These are phyloP conservation scores for Ctena decussata DNA, from an alignment of 2,888 invertebrate genomes.

Conservation along the genomic window DNA sequence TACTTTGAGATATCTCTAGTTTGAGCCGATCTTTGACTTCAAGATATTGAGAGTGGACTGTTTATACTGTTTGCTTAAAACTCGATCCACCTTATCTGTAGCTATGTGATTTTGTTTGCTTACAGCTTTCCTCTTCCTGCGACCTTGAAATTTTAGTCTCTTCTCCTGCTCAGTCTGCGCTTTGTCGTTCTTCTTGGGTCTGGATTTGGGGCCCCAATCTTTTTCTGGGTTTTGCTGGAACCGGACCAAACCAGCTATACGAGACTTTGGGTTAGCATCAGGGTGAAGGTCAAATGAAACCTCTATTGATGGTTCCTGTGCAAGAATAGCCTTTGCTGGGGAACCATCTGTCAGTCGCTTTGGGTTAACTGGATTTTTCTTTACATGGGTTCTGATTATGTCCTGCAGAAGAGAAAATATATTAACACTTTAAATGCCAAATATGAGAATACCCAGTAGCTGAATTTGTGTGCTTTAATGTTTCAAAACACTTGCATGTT, in stretches of 20 bases:
- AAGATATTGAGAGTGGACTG: no score
- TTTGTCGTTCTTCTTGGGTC: constrained; percentile 87
- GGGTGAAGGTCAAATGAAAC: constrained; percentile 88
- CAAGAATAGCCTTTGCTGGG: constrained; percentile 79
- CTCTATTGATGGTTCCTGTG: constrained; percentile 74
- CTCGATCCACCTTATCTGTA: no score
- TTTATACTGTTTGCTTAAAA: no score
- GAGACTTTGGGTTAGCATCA: constrained; percentile 94
- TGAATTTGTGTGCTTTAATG: no score
- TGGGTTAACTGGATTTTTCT: constrained; percentile 81
- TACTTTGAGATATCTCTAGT: no score
- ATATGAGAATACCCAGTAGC: no score
- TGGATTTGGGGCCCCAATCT: constrained; percentile 97
- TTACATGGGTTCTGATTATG: constrained; percentile 93
- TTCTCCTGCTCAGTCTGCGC: constrained; percentile 50
- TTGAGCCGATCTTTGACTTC: no score
- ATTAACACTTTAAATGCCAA: no score
- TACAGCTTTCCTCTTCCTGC: constrained; percentile 51
- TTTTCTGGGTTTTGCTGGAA: constrained; percentile 94
- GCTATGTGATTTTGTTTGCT: no score
- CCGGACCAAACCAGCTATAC: constrained; percentile 91
- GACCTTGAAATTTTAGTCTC: constrained; percentile 55
- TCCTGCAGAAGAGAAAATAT: constrained; percentile 87
- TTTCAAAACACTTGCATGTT: no score
- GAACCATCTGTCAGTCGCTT: constrained; percentile 78